Evolutionary conservation across 2,797 vertebrate genomes (phyloP).

Genomic region (Uromys caudimaculatus): DNA sequence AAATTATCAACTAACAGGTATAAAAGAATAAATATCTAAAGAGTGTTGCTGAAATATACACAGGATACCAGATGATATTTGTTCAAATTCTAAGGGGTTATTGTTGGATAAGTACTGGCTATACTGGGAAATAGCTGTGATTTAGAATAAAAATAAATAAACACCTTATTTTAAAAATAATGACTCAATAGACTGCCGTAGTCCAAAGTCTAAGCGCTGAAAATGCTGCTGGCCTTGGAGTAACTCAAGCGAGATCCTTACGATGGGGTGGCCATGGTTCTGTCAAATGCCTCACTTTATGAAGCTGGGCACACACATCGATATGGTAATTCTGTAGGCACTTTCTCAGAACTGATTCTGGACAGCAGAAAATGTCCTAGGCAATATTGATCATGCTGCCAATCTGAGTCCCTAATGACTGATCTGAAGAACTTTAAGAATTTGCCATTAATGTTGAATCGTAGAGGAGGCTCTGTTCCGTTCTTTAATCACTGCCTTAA

Average conservation of each 20-base stretch:
- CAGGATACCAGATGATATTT: background rate
- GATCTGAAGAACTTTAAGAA: background rate
- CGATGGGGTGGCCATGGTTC: background rate
- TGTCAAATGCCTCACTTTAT: background rate
- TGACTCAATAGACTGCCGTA: background rate
- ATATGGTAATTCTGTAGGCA: background rate
- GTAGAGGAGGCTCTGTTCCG: background rate
- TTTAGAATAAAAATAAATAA: background rate
- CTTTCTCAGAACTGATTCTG: background rate
- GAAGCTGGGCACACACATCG: background rate
- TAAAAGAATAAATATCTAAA: background rate
- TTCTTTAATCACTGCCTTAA: background rate
- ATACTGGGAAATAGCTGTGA: background rate
- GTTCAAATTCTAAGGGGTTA: background rate
- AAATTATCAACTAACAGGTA: background rate
- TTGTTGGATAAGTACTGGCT: background rate
- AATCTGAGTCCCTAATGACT: background rate
- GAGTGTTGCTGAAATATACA: background rate
- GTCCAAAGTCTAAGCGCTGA: background rate
- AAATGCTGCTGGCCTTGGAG: background rate
- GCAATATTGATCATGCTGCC: background rate
- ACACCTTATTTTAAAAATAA: background rate
- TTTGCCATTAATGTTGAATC: background rate
- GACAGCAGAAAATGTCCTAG: slow-evolving; percentile 23
- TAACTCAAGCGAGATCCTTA: background rate